Percentiles rank a stretch among this genome's conserved stretches.
These are phyloP conservation scores for Megaceryle torquata DNA, from an alignment of 2,113 vertebrate genomes.

Conservation along the genomic window DNA sequence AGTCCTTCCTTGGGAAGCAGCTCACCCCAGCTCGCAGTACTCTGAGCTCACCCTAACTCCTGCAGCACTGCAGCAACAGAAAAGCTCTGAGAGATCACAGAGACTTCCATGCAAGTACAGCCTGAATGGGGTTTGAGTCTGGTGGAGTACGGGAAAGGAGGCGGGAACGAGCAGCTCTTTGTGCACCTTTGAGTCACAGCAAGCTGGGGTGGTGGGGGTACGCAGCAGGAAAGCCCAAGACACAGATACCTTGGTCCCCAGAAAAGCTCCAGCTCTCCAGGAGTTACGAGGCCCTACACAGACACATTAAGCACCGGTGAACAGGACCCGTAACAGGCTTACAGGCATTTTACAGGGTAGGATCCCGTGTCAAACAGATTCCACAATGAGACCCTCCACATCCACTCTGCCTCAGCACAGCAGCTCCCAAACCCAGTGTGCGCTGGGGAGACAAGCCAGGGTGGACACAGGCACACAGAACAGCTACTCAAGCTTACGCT, in stretches of 20 bases:
- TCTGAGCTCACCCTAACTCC: neutral
- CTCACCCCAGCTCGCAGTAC: neutral
- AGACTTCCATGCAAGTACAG: neutral
- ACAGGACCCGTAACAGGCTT: neutral
- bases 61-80: neutral
- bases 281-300: neutral
- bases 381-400: neutral
- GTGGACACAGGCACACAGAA: neutral
- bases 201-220: rapidly evolving
- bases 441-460: neutral
- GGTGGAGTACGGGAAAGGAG: neutral
- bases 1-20: constrained; percentile 36
- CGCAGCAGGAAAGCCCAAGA: neutral
- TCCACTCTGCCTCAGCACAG: neutral
- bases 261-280: rapidly evolving
- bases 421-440: too few species aligned
- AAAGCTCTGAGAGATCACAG: neutral
- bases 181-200: neutral
- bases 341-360: rapidly evolving
- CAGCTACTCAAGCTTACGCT: neutral
- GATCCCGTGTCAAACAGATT: neutral
- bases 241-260: neutral
- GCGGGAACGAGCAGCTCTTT: neutral
- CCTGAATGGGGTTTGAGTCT: neutral
- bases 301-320: neutral